Evolutionary conservation across 2,888 invertebrate genomes (phyloP), one percentile per base, ranked within the genome.

Genomic region (Napeogenes sylphis): DNA sequence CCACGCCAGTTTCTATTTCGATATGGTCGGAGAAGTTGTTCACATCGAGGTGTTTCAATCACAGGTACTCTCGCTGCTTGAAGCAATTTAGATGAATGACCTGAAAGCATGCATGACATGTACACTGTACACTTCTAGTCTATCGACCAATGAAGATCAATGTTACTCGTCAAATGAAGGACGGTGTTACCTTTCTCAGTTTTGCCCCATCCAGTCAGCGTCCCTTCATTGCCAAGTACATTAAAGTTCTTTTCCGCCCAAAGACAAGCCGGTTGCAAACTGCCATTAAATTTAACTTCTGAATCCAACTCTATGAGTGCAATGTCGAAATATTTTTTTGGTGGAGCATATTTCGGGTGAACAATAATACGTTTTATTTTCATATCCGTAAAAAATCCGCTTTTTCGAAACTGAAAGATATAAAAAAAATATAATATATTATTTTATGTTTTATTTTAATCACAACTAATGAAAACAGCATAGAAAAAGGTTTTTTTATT

Each of bases 1-100:
- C 86, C 83, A 12, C 76, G 75, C 82, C 82, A 84, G 58, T 79
- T 70, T 21, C 85, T 71, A 62, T 80, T 80, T 63, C 78, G 80
- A 0, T 67, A 73, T 0, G 68, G 64, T 2, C 51, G 63, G 2
- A 85, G 69, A 4, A 83, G 65, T 0, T 38, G 4, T 53, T 80
- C 73, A 46, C 85, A 86, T 2, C 65, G 64, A 3, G 67, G 13
- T 2, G 73, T 70, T 38, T 80, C 75, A 56, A 86, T 73, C 3
- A 85, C 45, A 63, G 84, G 79, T 0, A 86, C 76, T 0, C 67
- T 74, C 0, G 78, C 83, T 0, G 76, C 80, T 72, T 80, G 83
- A 0, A 85, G 78, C 42, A 77, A 77, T 2, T 45, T 21, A 51
- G 58, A 55, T 56, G 30, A 35, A 42, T 32, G 42, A 35, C 58